Evolutionary conservation across 2,113 vertebrate genomes (phyloP).

Genomic region (Turnix velox): DNA sequence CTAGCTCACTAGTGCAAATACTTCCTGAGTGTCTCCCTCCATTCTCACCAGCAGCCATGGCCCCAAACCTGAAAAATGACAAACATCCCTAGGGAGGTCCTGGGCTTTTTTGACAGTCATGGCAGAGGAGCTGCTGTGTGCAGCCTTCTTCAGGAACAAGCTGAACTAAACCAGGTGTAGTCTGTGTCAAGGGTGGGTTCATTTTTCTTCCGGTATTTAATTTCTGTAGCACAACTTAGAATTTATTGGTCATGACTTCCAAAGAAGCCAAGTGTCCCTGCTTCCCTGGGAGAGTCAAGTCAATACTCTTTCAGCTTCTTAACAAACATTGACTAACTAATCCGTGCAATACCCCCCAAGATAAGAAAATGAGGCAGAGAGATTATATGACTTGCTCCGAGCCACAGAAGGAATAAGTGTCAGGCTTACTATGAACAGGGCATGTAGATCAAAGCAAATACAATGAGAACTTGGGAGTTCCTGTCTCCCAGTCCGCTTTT

Average conservation of each 20-base stretch:
- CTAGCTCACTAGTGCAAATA: background rate
- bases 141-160: background rate
- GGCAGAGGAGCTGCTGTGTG: background rate
- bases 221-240: background rate
- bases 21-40: background rate
- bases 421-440: constrained; percentile 11
- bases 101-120: background rate
- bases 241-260: background rate
- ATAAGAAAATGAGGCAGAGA: background rate
- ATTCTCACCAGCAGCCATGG: background rate
- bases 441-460: constrained; percentile 33
- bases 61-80: background rate
- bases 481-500: background rate
- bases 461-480: constrained; percentile 23
- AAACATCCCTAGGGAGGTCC: background rate
- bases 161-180: background rate
- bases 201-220: background rate
- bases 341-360: constrained; percentile 18
- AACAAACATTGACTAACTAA: constrained; percentile 26
- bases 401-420: constrained; percentile 39
- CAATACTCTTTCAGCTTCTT: constrained; percentile 30
- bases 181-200: background rate
- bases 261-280: background rate
- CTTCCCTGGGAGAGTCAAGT: background rate
- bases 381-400: constrained; percentile 51